Percentiles rank a stretch among this genome's conserved stretches.
These are phyloP conservation scores for Phalloptychus januarius DNA, from an alignment of 2,797 vertebrate genomes.

Conservation along the genomic window DNA sequence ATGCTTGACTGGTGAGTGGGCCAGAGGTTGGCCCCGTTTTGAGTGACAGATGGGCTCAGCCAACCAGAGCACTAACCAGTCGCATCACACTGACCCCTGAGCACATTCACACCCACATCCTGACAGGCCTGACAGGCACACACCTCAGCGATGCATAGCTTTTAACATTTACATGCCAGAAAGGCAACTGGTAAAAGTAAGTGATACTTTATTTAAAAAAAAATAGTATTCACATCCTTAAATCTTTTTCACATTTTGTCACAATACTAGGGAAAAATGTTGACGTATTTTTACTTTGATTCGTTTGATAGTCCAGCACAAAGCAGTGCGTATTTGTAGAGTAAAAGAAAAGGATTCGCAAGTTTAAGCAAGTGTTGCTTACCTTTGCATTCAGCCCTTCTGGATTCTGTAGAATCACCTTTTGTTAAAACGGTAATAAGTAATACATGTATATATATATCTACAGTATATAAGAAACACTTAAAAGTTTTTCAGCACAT, in stretches of 20 bases:
- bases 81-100: conserved; percentile 43
- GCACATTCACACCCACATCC: conserved; percentile 28
- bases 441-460: no score
- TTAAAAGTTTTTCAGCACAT: background rate
- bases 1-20: conserved; percentile 78
- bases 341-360: background rate
- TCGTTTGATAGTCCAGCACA: background rate
- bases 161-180: conserved; percentile 51
- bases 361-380: background rate
- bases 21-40: conserved; percentile 79
- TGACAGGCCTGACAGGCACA: conserved; percentile 82
- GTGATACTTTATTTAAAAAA: background rate
- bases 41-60: conserved; percentile 93
- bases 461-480: background rate
- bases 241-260: background rate
- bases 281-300: background rate
- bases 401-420: background rate
- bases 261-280: background rate
- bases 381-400: background rate
- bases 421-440: background rate
- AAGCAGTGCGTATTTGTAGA: background rate
- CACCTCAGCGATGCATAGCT: conserved; percentile 71
- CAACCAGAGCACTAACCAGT: conserved; percentile 87
- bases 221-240: background rate
- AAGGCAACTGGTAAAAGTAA: conserved; percentile 19